Conservation (phyloP, 1,140 invertebrate species). For the Ostrea edulis region DNA sequence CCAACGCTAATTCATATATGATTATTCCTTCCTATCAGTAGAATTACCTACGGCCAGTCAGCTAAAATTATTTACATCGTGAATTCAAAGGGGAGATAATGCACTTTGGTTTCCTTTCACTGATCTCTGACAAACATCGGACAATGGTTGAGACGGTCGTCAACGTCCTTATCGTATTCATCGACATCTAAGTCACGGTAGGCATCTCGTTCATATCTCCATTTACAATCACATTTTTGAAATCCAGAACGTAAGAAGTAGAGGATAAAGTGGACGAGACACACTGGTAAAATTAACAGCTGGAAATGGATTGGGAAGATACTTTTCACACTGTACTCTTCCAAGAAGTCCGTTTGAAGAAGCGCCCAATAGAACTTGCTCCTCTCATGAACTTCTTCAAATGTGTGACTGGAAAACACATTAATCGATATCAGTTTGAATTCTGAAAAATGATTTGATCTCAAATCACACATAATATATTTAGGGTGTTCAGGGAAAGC, state of each 20-base stretch:
- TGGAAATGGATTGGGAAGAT: conserved; percentile 29
- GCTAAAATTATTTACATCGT: too few relatives aligned
- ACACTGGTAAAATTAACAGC: neutral
- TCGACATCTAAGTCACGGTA: neutral
- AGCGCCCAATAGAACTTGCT: conserved; percentile 19
- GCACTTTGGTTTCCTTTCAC: too few relatives aligned
- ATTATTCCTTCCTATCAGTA: too few relatives aligned
- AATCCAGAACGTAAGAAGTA: neutral
- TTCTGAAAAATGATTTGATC: too few relatives aligned
- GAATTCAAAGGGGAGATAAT: too few relatives aligned
- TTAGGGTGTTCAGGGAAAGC: too few relatives aligned
- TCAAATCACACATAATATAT: too few relatives aligned
- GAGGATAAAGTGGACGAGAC: neutral
- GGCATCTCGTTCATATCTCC: neutral
- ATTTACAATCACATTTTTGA: neutral
- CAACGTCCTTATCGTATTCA: neutral
- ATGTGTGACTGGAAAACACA: conserved; percentile 19
- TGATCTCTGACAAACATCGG: neutral
- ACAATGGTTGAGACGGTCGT: neutral
- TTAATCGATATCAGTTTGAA: too few relatives aligned
- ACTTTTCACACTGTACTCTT: conserved; percentile 43
- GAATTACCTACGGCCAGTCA: too few relatives aligned
- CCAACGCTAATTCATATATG: too few relatives aligned
- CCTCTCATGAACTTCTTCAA: neutral
- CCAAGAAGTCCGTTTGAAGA: conserved; percentile 24